These are phyloP conservation scores for Triplophysa tibetana DNA, from an alignment of 2,113 vertebrate genomes.

Conservation along the genomic window DNA sequence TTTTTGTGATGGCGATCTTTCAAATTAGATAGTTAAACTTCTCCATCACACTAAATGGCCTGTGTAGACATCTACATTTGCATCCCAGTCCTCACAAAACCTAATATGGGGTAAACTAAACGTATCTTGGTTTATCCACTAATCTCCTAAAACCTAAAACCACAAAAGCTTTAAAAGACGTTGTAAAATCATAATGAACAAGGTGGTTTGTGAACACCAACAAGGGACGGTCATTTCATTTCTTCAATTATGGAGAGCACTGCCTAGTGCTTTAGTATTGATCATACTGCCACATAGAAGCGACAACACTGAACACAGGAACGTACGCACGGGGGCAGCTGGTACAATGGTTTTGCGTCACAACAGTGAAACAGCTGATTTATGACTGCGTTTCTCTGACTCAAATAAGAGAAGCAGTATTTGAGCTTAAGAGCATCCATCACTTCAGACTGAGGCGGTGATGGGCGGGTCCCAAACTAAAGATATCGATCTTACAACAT, in stretches of 20 bases:
- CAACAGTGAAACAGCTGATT: not conserved
- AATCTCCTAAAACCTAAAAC: too few relatives aligned
- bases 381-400: not conserved
- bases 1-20: not conserved
- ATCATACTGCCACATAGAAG: not conserved
- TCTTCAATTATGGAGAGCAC: not conserved
- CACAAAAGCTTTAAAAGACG: not conserved
- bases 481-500: conserved; percentile 7
- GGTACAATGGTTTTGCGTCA: not conserved
- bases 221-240: not conserved
- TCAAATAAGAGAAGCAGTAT: not conserved
- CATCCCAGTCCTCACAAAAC: not conserved
- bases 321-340: not conserved
- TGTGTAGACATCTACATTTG: not conserved
- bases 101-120: not conserved
- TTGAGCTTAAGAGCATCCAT: not conserved
- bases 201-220: not conserved
- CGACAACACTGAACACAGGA: not conserved
- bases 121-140: too few relatives aligned
- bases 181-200: too few relatives aligned
- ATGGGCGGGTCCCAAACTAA: not conserved
- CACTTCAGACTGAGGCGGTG: conserved; percentile 3
- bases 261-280: not conserved
- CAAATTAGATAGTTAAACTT: not conserved
- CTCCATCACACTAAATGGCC: not conserved